Conservation (phyloP, 2,113 vertebrate genomes). For the Tragelaphus strepsiceros region DNA sequence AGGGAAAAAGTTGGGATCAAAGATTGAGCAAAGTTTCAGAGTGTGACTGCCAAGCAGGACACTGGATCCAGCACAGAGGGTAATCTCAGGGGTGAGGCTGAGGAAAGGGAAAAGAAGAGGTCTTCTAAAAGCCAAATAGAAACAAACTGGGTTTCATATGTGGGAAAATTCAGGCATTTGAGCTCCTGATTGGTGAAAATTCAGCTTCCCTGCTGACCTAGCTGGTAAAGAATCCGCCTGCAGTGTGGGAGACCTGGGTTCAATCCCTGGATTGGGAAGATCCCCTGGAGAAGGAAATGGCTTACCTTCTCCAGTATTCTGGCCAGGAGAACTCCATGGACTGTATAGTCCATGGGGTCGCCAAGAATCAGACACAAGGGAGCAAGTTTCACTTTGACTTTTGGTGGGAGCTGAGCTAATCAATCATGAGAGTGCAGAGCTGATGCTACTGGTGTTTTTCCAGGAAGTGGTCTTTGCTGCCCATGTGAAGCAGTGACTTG, state of each 20-base stretch:
- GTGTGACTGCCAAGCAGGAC: not conserved
- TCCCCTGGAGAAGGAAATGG: not conserved
- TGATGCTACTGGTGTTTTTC: too few species aligned
- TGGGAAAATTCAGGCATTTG: not conserved
- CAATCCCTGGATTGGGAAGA: not conserved
- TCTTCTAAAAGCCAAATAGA: not conserved
- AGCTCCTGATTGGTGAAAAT: not conserved
- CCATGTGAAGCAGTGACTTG: rapidly evolving
- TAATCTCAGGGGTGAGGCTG: not conserved
- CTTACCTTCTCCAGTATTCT: not conserved
- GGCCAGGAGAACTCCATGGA: not conserved
- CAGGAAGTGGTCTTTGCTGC: not conserved
- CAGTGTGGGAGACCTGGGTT: not conserved
- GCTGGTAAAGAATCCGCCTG: not conserved
- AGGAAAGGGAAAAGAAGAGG: not conserved
- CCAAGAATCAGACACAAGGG: not conserved
- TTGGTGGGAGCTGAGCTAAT: not conserved
- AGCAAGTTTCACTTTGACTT: not conserved
- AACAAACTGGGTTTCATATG: not conserved
- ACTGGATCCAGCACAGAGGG: not conserved
- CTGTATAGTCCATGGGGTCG: not conserved
- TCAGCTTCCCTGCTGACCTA: not conserved
- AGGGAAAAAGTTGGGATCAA: not conserved
- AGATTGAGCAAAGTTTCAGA: not conserved
- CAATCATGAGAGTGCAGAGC: rapidly evolving